phyloP scores from a whole-genome alignment of 2,888 invertebrate genomes.

The Cantharis flavilabris region DNA sequence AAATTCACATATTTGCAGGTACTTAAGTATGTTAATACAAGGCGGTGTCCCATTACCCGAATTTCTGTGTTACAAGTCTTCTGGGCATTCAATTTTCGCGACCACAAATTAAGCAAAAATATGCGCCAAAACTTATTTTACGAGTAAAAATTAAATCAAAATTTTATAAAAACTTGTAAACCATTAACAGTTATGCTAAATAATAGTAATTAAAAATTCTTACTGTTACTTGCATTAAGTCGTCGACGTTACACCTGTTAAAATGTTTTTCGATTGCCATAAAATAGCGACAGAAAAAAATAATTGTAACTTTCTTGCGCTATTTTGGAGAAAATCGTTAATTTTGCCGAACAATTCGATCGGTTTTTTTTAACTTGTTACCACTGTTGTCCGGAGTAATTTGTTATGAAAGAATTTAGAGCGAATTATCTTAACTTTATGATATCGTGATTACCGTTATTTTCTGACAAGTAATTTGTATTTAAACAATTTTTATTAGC shows the following conservation, averaged over 20 bases:
- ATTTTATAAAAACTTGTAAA: background rate
- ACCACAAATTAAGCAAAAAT: background rate
- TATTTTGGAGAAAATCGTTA: background rate
- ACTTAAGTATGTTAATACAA: background rate
- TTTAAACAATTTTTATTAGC: background rate
- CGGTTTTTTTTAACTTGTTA: conserved; percentile 5
- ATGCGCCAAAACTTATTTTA: background rate
- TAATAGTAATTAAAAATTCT: background rate
- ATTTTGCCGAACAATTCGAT: conserved; percentile 2
- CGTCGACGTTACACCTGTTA: background rate
- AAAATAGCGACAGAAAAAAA: background rate
- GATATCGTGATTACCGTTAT: conserved; percentile 8
- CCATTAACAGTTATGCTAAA: conserved; percentile 1
- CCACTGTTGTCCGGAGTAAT: conserved; percentile 1
- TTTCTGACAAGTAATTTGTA: conserved; percentile 13
- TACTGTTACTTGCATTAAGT: conserved; percentile 1
- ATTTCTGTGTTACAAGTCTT: background rate
- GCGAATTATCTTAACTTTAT: conserved; percentile 12
- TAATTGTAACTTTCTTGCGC: background rate
- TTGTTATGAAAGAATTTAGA: conserved; percentile 9
- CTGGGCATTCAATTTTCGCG: background rate
- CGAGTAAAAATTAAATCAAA: background rate
- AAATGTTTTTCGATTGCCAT: background rate
- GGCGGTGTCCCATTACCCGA: background rate
- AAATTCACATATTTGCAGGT: background rate